Conservation (phyloP, 2,113 vertebrate genomes). For the Sitta europaea region DNA sequence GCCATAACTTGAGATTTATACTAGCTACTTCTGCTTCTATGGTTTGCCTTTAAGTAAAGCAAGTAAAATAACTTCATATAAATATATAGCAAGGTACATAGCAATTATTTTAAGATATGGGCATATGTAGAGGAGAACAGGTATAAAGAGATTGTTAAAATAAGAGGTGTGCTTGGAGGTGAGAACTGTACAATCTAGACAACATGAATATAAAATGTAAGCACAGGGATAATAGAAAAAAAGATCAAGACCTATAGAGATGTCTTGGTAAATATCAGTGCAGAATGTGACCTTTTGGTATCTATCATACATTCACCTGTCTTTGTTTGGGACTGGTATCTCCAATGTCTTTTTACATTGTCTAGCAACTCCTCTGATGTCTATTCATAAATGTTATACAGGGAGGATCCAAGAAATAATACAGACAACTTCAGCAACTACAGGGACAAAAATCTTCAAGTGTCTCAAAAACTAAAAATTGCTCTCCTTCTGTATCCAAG, state of each 20-base stretch:
- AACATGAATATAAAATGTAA: slow-evolving; percentile 49
- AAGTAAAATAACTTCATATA: background rate
- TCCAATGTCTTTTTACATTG: slow-evolving; percentile 21
- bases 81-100: background rate
- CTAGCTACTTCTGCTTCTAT: background rate
- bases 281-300: slow-evolving; percentile 53
- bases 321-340: slow-evolving; percentile 16
- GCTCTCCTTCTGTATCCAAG: background rate
- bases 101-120: background rate
- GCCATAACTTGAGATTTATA: background rate
- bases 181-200: background rate
- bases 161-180: background rate
- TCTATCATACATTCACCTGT: slow-evolving; percentile 42
- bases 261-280: slow-evolving; percentile 49
- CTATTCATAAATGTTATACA: background rate
- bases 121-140: background rate
- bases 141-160: background rate
- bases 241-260: slow-evolving; percentile 49
- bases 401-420: background rate
- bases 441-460: background rate
- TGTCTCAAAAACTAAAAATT: background rate
- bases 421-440: background rate
- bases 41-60: background rate
- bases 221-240: slow-evolving; percentile 37
- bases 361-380: background rate